Base-by-base conservation (phyloP, 2,797 vertebrate genomes). In the Danio aesculapii region DNA sequence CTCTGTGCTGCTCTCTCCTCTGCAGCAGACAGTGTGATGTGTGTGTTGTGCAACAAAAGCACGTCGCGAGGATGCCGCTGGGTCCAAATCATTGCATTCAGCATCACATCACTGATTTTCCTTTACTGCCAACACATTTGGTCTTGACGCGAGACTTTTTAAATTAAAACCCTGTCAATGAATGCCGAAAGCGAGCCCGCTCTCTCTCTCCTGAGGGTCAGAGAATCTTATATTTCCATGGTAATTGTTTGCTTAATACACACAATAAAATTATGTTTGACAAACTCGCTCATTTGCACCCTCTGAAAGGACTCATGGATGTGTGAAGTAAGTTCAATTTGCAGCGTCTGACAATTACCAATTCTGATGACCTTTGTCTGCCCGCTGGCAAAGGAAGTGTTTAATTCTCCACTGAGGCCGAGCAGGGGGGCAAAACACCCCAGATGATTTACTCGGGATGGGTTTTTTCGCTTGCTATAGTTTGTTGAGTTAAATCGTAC, bases 151-250 rank as follows among this genome's bases (percentile, higher is more conserved):
- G 92, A 91, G 94, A 92, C 93, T 94, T 96, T 96, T 97, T 94
- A 96, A 96, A 97, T 96, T 92, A 97, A 95, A 95, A 95, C 93
- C 95, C 94, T 95, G 94, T 96, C 95, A 95, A 93, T 95, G 94
- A 95, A 94, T 92, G 92, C 92, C 92, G 94, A 91, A 92, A 94
- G 93, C 21, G 7, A 8, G 17, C 52, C 64, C 16, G 46, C 5
- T 70, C 52, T 30, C 57, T 30, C 57, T 57, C 52, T 62, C 17
- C 92, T 88, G 91, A 91, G 93, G 93, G 92, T 93, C 94, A 94
- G 86, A 86, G 88, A 92, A 92, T 94, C 92, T 91, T 91, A 92
- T 93, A 93, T 93, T 94, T 94, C 94, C 90, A 94, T 91, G 93
- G 93, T 96, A 96, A 97, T 97, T 95, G 93, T 97, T 95, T 96